Evolutionary conservation across 2,888 invertebrate species (phyloP), one percentile per base, ranked within the genome.

Genomic region (Crioceris asparagi): DNA sequence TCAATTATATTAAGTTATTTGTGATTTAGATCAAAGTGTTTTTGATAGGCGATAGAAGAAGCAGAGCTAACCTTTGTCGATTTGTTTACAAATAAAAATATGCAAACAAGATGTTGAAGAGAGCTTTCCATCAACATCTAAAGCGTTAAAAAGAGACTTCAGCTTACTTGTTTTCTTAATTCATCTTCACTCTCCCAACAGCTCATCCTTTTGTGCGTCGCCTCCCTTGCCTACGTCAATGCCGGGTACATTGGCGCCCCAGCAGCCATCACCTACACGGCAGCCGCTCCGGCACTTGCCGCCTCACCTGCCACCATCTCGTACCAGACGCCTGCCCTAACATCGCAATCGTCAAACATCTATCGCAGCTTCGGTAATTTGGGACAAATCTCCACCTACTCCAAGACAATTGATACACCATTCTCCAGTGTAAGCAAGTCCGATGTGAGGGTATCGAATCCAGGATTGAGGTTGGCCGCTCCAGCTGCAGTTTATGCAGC

Each of bases 381-480:
- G 45, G 79, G 79, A 44, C 75, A 75, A 69, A 69, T 77, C 39
- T 78, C 81, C 11, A 77, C 79, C 32, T 77, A 76, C 62, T 69
- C 74, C 12, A 82, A 80, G 59, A 72, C 77, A 43, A 72, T 81
- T 50, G 77, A 78, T 59, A 81, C 81, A 2, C 80, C 82, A 6
- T 81, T 73, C 68, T 79, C 79, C 33, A 79, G 77, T 56, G 77
- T 77, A 29, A 74, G 77, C 54, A 80, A 80, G 55, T 66, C 77
- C 16, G 79, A 80, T 54, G 73, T 79, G 18, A 73, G 80, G n/a
- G 75, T 80, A 15, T 76, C 74, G 63, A 80, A 77, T 62, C 77
- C 76, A 10, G 75, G 75, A 12, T 43, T 69, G 8, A 54, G 53
- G 26, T 35, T 52, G 15, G 48, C 53, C 15, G 39, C 55, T 7